Evolutionary conservation across 2,888 invertebrate species (phyloP).

Genomic region (Toxonevra muliebris): DNA sequence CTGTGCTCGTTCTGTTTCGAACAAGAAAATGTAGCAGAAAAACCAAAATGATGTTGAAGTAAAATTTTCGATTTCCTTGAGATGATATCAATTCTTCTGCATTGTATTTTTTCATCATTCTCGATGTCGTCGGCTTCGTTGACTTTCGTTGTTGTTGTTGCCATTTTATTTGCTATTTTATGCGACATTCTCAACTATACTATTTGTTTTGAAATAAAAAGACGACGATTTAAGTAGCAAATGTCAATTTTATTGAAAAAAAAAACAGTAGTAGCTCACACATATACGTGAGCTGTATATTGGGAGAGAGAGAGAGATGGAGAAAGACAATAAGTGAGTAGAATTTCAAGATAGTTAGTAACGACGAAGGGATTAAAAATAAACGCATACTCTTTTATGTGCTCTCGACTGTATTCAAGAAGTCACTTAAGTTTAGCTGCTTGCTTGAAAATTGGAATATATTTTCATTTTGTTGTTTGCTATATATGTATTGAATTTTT

Average conservation of each 20-base stretch:
- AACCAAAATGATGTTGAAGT: slow-evolving; percentile 41
- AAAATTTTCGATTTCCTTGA: slow-evolving; percentile 49
- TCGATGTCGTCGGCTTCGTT: too few species aligned
- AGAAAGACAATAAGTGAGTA: too few species aligned
- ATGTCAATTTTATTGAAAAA: slow-evolving; percentile 16
- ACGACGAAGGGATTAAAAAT: slow-evolving; percentile 2
- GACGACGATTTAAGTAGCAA: slow-evolving; percentile 8
- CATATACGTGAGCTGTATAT: background rate
- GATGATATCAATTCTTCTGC: background rate
- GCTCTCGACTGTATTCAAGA: too few species aligned
- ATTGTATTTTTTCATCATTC: background rate
- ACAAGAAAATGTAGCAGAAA: slow-evolving; percentile 34
- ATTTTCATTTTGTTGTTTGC: too few species aligned
- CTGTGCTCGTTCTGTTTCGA: slow-evolving; percentile 8
- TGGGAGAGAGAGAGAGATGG: too few species aligned
- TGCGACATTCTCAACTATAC: background rate
- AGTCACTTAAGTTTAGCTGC: too few species aligned
- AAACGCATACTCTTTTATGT: too few species aligned
- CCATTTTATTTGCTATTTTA: background rate
- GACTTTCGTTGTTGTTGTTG: background rate
- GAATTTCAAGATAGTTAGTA: background rate
- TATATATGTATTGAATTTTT: too few species aligned
- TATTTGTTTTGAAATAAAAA: slow-evolving; percentile 7
- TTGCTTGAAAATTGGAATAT: too few species aligned
- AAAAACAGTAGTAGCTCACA: background rate